Conservation (phyloP, 2,797 vertebrate genomes). For the Trematomus bernacchii region DNA sequence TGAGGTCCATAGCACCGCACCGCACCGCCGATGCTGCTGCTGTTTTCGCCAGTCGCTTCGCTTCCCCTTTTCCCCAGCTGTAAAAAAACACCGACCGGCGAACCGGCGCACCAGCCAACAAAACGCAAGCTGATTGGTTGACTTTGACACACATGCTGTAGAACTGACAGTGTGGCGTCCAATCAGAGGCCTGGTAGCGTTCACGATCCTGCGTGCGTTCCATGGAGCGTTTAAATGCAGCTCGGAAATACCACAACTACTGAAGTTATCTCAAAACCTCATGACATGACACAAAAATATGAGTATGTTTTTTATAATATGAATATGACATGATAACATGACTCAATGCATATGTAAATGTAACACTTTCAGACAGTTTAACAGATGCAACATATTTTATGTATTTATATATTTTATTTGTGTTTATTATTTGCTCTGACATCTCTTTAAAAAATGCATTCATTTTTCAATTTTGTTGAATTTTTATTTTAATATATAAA, state of each 20-base stretch:
- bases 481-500: accelerated
- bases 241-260: constrained; percentile 16
- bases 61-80: constrained; percentile 59
- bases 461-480: not conserved
- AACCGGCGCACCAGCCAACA: constrained; percentile 72
- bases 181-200: constrained; percentile 61
- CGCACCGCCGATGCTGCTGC: constrained; percentile 42
- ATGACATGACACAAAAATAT: constrained; percentile 9
- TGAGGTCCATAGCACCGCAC: constrained; percentile 81
- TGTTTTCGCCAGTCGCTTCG: constrained; percentile 49
- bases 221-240: constrained; percentile 19
- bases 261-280: not conserved
- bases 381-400: not conserved
- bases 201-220: not conserved
- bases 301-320: not conserved
- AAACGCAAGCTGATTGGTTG: constrained; percentile 67
- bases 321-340: not conserved
- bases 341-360: not conserved
- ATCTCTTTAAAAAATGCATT: not conserved
- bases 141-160: constrained; percentile 10
- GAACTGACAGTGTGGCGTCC: constrained; percentile 66
- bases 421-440: not conserved
- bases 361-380: not conserved
- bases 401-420: not conserved
- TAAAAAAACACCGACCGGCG: constrained; percentile 65